phyloP scores from a whole-genome alignment of 64 coral and sea anemone species.

The Stichodactyla mertensii region DNA sequence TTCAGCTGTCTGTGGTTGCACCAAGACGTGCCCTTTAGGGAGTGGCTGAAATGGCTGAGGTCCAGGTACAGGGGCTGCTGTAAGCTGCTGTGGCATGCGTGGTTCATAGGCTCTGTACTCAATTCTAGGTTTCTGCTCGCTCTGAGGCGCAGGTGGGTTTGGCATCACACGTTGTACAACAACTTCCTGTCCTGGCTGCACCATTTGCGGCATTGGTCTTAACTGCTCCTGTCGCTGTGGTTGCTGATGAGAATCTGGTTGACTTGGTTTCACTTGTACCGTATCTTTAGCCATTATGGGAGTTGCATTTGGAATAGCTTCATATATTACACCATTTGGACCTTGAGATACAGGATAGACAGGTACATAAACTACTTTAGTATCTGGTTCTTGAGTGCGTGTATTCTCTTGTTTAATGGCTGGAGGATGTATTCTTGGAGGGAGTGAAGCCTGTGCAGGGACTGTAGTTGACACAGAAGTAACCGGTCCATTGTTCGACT shows the following conservation, averaged over 20 bases:
- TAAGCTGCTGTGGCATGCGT: constrained; percentile 16
- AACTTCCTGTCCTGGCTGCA: neutral
- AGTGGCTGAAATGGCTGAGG: constrained; percentile 22
- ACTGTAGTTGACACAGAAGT: neutral
- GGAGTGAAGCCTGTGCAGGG: neutral
- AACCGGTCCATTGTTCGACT: neutral
- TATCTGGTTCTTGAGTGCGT: neutral
- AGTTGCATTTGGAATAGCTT: constrained; percentile 54
- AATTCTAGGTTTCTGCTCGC: constrained; percentile 1
- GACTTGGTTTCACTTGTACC: constrained; percentile 16
- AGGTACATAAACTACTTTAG: constrained; percentile 36
- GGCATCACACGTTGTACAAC: neutral
- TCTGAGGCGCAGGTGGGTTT: neutral
- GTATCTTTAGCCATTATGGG: constrained; percentile 54
- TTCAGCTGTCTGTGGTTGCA: constrained; percentile 15
- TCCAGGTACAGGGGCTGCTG: constrained; percentile 17
- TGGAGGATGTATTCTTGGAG: neutral
- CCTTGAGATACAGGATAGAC: constrained; percentile 49
- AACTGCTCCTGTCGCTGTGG: constrained; percentile 5
- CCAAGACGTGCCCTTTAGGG: constrained; percentile 18
- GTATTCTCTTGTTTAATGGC: neutral
- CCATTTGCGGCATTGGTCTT: neutral
- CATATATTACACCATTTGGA: constrained; percentile 42
- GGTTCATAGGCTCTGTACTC: constrained; percentile 23
- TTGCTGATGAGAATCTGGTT: constrained; percentile 16